Conservation (phyloP, 1,140 invertebrate species). For the Prorops nasuta region DNA sequence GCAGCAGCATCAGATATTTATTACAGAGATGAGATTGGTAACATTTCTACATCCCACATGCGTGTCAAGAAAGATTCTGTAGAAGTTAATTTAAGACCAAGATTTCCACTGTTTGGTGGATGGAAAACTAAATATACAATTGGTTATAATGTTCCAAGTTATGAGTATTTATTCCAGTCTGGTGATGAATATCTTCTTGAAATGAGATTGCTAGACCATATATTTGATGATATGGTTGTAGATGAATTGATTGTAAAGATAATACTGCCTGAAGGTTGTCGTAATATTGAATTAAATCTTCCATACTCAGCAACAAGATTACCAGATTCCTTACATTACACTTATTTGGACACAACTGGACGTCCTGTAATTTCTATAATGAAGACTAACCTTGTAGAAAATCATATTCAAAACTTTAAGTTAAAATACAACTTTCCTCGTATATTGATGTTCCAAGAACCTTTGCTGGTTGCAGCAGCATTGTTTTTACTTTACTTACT, state of each 20-base stretch:
- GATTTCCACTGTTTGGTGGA: slow-evolving; percentile 97
- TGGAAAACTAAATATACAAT: slow-evolving; percentile 97
- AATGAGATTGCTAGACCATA: slow-evolving; percentile 91
- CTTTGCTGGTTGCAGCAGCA: slow-evolving; percentile 82
- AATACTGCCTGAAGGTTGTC: slow-evolving; percentile 91
- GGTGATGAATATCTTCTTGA: slow-evolving; percentile 83
- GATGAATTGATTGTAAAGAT: slow-evolving; percentile 88
- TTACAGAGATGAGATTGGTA: slow-evolving; percentile 97
- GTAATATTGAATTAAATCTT: slow-evolving; percentile 76
- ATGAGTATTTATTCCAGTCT: slow-evolving; percentile 87
- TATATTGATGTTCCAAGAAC: slow-evolving; percentile 85
- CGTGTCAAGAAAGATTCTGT: slow-evolving; percentile 84
- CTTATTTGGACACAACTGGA: slow-evolving; percentile 94
- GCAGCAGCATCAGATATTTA: slow-evolving; percentile 89
- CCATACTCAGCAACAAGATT: slow-evolving; percentile 80
- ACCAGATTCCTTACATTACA: slow-evolving; percentile 79
- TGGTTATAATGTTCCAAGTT: slow-evolving; percentile 97
- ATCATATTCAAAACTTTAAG: slow-evolving; percentile 92
- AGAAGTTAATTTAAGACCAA: slow-evolving; percentile 89
- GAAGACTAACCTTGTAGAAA: slow-evolving; percentile 91
- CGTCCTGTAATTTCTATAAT: slow-evolving; percentile 83
- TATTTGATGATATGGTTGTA: slow-evolving; percentile 95
- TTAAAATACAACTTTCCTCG: slow-evolving; percentile 88
- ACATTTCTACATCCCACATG: slow-evolving; percentile 97
- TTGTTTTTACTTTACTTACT: slow-evolving; percentile 88